Evolutionary conservation across 1,140 invertebrate species (phyloP).

Genomic region (Cydia amplana): DNA sequence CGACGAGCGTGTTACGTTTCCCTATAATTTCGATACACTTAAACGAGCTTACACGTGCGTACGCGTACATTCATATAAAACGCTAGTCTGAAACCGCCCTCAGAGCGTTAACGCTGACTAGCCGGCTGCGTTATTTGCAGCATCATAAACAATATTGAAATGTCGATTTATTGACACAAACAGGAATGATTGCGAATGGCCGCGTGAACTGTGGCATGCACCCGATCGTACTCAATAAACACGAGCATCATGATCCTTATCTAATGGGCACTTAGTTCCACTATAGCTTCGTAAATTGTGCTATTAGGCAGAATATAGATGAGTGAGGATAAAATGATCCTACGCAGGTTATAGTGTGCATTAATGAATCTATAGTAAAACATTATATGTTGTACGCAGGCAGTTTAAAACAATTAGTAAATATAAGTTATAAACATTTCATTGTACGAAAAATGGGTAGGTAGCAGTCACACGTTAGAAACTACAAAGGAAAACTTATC

Average conservation of each 20-base stretch:
- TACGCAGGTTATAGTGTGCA: neutral
- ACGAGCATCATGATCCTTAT: slow-evolving; percentile 2
- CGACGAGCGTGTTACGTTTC: no score
- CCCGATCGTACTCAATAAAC: neutral
- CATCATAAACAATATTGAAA: slow-evolving; percentile 9
- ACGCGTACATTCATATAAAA: no score
- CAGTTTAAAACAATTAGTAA: no score
- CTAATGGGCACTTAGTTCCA: neutral
- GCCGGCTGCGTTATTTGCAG: neutral
- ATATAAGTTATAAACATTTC: no score
- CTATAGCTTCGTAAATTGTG: neutral
- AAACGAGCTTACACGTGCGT: no score
- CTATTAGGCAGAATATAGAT: slow-evolving; percentile 31
- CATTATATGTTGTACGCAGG: no score
- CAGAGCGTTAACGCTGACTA: neutral
- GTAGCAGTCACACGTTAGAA: no score
- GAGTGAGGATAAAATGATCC: slow-evolving; percentile 7
- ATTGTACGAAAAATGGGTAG: no score
- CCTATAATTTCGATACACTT: no score
- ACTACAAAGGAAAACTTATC: no score
- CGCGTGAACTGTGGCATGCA: neutral
- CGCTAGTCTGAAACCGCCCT: no score
- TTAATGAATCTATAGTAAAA: neutral
- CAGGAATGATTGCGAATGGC: neutral
- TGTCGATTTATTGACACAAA: neutral